These are phyloP conservation scores for Telmatochromis sp. DNA, from an alignment of 2,113 vertebrate genomes.

Conservation along the genomic window DNA sequence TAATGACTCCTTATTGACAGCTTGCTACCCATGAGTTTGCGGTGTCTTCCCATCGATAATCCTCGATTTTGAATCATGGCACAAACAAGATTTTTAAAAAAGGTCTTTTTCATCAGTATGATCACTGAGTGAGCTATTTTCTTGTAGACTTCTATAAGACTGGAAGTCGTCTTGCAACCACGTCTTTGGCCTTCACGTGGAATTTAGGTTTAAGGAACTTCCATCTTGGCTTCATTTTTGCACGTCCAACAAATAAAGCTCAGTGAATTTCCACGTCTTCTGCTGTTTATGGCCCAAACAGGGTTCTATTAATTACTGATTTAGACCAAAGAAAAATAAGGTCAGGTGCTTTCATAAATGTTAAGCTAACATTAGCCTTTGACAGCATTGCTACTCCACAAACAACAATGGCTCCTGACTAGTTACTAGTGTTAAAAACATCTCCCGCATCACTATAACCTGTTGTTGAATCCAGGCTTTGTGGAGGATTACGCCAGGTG, in stretches of 20 bases:
- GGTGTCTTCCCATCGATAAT: neutral
- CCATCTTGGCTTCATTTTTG: neutral
- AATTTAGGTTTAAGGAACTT: neutral
- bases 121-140: neutral
- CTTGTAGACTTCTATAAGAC: neutral
- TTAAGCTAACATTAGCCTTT: neutral
- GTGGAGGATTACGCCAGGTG: neutral
- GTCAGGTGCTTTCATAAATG: neutral
- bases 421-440: neutral
- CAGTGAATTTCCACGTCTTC: neutral
- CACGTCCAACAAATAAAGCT: neutral
- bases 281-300: neutral
- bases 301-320: neutral
- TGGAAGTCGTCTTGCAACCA: neutral
- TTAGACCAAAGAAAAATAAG: neutral
- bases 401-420: neutral
- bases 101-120: neutral
- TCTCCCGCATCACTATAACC: neutral
- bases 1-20: neutral
- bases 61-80: neutral
- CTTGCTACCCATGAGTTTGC: neutral
- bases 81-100: neutral
- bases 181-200: neutral
- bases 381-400: neutral
- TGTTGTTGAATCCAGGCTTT: neutral